These are phyloP conservation scores for Rhagonycha fulva DNA, from an alignment of 2,888 invertebrate genomes.

Conservation along the genomic window DNA sequence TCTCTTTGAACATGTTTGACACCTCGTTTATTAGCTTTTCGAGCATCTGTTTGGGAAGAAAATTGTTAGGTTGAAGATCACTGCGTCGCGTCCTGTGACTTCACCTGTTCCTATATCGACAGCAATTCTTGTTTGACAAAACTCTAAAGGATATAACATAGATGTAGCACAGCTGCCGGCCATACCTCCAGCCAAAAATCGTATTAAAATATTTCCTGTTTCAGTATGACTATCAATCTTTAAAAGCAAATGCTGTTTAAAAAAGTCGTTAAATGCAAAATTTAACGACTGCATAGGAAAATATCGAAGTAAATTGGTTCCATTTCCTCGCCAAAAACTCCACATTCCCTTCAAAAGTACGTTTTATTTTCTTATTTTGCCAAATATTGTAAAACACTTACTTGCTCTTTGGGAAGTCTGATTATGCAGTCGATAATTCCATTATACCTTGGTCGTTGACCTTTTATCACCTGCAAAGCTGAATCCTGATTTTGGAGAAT, in stretches of 20 bases:
- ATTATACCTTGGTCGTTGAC: conserved; percentile 22
- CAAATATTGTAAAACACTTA: not conserved
- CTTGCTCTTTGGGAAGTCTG: conserved; percentile 33
- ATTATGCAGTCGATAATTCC: conserved; percentile 28
- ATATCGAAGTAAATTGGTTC: conserved; percentile 31
- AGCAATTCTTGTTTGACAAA: conserved; percentile 33
- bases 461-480: conserved; percentile 29
- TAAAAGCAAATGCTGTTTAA: conserved; percentile 1
- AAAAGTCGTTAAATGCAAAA: conserved; percentile 31
- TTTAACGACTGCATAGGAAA: conserved; percentile 35
- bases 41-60: not conserved
- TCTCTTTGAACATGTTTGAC: conserved; percentile 14
- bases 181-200: conserved; percentile 29
- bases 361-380: not conserved
- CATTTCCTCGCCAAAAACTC: conserved; percentile 36
- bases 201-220: not conserved
- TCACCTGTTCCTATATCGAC: conserved; percentile 31
- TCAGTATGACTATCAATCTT: not conserved
- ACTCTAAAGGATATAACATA: conserved; percentile 32
- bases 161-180: conserved; percentile 26
- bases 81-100: not conserved
- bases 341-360: conserved; percentile 23
- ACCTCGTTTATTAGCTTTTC: not conserved
- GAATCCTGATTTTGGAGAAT: conserved; percentile 36
- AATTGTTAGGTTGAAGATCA: not conserved